phyloP scores from a whole-genome alignment of 2,888 invertebrate genomes.

The Epiperipatus broadwayi region DNA sequence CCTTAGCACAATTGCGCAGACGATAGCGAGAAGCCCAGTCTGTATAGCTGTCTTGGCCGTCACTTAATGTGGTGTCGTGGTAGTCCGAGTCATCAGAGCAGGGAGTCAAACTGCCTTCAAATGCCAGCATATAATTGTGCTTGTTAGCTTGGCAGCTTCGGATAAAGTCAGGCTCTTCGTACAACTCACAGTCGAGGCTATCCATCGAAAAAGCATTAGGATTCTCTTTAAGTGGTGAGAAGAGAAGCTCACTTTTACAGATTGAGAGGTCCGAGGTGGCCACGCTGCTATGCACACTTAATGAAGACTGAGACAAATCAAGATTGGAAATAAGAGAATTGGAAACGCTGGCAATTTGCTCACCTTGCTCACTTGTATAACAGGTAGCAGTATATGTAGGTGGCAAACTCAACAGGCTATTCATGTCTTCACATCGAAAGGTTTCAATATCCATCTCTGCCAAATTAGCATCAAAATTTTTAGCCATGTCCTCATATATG shows the following conservation, averaged over 20 bases:
- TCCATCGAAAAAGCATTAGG: conserved; percentile 57
- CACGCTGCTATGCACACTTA: conserved; percentile 62
- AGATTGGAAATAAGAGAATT: conserved; percentile 60
- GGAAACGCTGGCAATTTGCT: conserved; percentile 61
- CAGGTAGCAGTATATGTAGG: too few relatives aligned
- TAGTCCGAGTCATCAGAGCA: conserved; percentile 59
- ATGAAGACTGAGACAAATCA: conserved; percentile 47
- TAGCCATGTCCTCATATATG: conserved; percentile 68
- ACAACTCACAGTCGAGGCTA: conserved; percentile 66
- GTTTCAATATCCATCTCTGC: conserved; percentile 90
- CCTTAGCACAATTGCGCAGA: conserved; percentile 16
- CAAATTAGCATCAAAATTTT: conserved; percentile 74
- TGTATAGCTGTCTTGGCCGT: not conserved
- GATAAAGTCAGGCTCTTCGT: conserved; percentile 54
- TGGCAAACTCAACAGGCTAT: conserved; percentile 42
- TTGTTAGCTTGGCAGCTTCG: conserved; percentile 78
- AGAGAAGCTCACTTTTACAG: conserved; percentile 55
- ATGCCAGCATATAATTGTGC: conserved; percentile 84
- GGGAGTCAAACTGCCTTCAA: conserved; percentile 42
- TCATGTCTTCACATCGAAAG: conserved; percentile 74
- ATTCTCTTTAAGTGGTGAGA: conserved; percentile 35
- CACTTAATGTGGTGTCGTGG: conserved; percentile 25
- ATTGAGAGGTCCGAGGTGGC: conserved; percentile 75
- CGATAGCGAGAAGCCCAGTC: conserved; percentile 6
- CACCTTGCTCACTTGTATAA: conserved; percentile 42